phyloP scores from a whole-genome alignment of 1,140 invertebrate species.

The Saxidomus purpurata region DNA sequence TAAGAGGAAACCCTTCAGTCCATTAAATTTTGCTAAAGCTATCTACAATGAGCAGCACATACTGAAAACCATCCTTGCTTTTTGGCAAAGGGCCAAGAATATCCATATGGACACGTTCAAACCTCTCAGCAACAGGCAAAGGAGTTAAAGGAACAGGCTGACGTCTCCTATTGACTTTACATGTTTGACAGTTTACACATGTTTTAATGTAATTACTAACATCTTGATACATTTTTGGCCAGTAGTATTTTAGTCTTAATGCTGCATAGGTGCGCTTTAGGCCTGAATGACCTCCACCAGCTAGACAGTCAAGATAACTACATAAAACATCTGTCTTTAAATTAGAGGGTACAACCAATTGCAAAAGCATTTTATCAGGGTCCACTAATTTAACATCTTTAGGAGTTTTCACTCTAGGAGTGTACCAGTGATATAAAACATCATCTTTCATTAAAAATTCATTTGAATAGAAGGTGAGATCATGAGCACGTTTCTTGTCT shows the following conservation, averaged over 20 bases:
- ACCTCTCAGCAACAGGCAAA: slow-evolving; percentile 60
- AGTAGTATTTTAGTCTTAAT: slow-evolving; percentile 64
- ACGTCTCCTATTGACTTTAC: slow-evolving; percentile 40
- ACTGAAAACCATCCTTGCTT: slow-evolving; percentile 55
- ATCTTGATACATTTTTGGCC: slow-evolving; percentile 68
- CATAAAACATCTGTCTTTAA: neutral
- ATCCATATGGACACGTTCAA: slow-evolving; percentile 64
- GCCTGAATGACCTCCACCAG: slow-evolving; percentile 42
- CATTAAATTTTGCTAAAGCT: slow-evolving; percentile 60
- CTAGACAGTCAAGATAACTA: neutral
- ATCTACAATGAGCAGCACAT: slow-evolving; percentile 67
- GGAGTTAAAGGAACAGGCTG: slow-evolving; percentile 40
- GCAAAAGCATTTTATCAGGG: neutral
- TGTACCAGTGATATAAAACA: neutral
- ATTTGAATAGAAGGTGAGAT: neutral
- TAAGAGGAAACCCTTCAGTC: slow-evolving; percentile 49
- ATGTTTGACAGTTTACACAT: slow-evolving; percentile 69
- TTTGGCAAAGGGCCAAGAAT: slow-evolving; percentile 66
- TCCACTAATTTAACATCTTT: neutral
- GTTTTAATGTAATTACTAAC: slow-evolving; percentile 61
- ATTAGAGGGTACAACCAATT: neutral
- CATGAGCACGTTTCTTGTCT: neutral
- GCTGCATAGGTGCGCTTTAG: neutral
- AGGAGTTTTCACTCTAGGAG: neutral
- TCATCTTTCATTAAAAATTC: slow-evolving; percentile 4